Base-by-base conservation (phyloP, 2,888 invertebrate genomes). In the Acanthosepion esculentum region DNA sequence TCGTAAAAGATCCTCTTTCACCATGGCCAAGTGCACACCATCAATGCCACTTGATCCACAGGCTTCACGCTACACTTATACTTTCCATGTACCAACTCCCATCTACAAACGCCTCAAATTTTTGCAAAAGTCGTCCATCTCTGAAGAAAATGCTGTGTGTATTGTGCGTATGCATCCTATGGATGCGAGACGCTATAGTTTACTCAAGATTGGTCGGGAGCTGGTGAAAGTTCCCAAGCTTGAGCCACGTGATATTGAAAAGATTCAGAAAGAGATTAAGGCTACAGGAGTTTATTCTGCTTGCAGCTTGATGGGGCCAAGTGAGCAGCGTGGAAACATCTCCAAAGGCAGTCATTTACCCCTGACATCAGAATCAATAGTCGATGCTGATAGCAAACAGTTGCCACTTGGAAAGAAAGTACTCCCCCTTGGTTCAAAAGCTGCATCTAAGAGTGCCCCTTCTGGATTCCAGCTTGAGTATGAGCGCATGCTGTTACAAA, bases 111-210 rank as follows among this genome's bases (percentile, higher is more conserved):
- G 96, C 92, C 94, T 96, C 53, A 96, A 96, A 95, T 95, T 96
- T 53, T 94, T 94, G 23, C 93, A 95, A 94, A 95, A 94, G 48
- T 59, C 55, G 23, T 59, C 91, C 48, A 92, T 15, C 78, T 50
- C 94, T 41, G 93, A 91, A 15, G 95, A 48, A 20, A 94, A 95
- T 33, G 94, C 95, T 41, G 92, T 96, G 18, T 95, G 95, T 91
- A 93, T 96, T 92, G 96, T 97, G 29, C 96, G 96, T 94, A 96
- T 97, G 96, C 97, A 96, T 95, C 97, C 97, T 26, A 97, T 96
- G 96, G 97, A 96, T 96, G 97, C 97, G 7, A 95, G 96, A 48
- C 96, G 96, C 92, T 97, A 96, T 95, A 97, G 96, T 94, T 95
- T 97, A 95, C 94, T 97, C 48, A 97, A 97, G 95, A 96, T 97